These are phyloP conservation scores for Monochamus alternatus DNA, from an alignment of 2,888 invertebrate species.

Conservation along the genomic window DNA sequence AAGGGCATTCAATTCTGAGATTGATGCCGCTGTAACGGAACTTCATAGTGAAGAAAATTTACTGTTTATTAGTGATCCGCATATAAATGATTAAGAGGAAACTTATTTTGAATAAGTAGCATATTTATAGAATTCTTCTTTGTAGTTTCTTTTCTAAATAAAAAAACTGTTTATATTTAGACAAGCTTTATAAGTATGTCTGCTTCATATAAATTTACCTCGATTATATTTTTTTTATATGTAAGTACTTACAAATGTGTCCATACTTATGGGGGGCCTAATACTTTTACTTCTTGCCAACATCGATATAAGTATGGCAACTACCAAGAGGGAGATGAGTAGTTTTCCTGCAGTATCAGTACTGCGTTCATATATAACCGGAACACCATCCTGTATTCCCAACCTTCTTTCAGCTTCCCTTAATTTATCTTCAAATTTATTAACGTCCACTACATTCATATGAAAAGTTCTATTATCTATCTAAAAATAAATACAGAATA, in stretches of 20 bases:
- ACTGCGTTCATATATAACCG: slow-evolving; percentile 88
- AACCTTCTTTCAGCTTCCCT: slow-evolving; percentile 86
- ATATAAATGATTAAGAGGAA: no score
- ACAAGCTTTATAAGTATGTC: no score
- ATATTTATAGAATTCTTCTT: no score
- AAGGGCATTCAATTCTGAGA: no score
- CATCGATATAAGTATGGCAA: slow-evolving; percentile 79
- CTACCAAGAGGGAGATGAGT: slow-evolving; percentile 80
- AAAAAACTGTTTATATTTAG: no score
- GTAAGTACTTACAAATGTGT: slow-evolving; percentile 80
- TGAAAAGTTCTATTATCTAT: slow-evolving; percentile 81
- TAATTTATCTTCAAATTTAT: slow-evolving; percentile 92
- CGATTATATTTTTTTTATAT: neutral
- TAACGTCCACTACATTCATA: slow-evolving; percentile 89
- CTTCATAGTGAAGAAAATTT: no score
- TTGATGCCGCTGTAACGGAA: no score
- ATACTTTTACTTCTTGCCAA: slow-evolving; percentile 80
- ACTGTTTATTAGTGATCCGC: no score
- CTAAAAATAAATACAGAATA: slow-evolving; percentile 65
- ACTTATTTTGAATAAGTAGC: no score
- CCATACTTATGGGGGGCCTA: slow-evolving; percentile 81
- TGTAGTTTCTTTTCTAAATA: no score
- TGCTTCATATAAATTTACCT: neutral
- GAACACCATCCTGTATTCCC: slow-evolving; percentile 87
- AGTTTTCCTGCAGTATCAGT: slow-evolving; percentile 83